Evolutionary conservation across 2,888 invertebrate genomes (phyloP).

Genomic region (Campoplex capitator): DNA sequence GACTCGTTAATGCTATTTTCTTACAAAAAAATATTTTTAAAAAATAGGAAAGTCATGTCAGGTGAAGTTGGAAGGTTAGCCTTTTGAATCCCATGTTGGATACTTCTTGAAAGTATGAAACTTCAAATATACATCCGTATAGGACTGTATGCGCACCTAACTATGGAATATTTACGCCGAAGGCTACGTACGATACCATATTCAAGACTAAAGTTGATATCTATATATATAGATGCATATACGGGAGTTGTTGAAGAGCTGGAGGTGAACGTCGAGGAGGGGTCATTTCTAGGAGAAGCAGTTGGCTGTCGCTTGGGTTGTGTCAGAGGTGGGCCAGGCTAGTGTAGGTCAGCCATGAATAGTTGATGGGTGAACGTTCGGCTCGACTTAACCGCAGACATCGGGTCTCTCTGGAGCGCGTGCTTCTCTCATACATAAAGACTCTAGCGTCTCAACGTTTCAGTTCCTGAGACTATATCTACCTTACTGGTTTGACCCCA

Average conservation of each 20-base stretch:
- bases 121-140: conserved; percentile 17
- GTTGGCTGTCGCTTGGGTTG: conserved; percentile 55
- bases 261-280: conserved; percentile 58
- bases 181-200: conserved; percentile 34
- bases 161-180: conserved; percentile 62
- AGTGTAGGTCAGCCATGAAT: conserved; percentile 80
- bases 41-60: background rate
- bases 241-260: conserved; percentile 27
- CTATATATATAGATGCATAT: background rate
- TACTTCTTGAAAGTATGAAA: conserved; percentile 28
- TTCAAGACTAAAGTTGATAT: conserved; percentile 21
- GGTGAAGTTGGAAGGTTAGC: conserved; percentile 35
- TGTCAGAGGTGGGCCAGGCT: conserved; percentile 39
- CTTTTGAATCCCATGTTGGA: conserved; percentile 29
- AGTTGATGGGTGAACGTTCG: conserved; percentile 75
- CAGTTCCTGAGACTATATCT: conserved; percentile 36
- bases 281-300: conserved; percentile 57
- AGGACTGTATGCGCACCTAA: conserved; percentile 41
- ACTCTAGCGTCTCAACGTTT: conserved; percentile 44
- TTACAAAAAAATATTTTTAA: conserved; percentile 9
- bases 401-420: conserved; percentile 74
- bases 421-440: conserved; percentile 29
- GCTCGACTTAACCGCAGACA: conserved; percentile 78
- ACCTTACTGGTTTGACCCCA: conserved; percentile 20
- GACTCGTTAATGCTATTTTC: background rate